A percentile compares a stretch with the other conserved stretches of the same genome.
These are phyloP conservation scores for Lepidocyrtinus sp. DNA, from an alignment of 2,888 invertebrate species.

Conservation along the genomic window DNA sequence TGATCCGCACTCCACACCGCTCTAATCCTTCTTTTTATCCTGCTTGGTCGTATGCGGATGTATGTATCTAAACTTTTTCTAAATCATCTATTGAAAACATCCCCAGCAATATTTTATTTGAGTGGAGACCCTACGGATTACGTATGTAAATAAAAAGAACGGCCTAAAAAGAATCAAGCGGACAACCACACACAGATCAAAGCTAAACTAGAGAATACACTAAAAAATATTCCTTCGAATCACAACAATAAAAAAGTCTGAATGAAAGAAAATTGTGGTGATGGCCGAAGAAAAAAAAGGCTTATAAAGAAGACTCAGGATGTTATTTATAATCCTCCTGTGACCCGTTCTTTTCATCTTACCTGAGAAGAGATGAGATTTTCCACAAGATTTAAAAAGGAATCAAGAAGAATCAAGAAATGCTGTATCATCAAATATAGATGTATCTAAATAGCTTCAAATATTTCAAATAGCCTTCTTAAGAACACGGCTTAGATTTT, in stretches of 20 bases:
- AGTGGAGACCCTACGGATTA: slow-evolving; percentile 54
- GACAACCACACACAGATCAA: slow-evolving; percentile 56
- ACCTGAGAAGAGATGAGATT: slow-evolving; percentile 11
- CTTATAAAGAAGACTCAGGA: neutral
- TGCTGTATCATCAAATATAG: neutral
- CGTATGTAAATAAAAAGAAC: slow-evolving; percentile 58
- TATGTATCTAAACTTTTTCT: slow-evolving; percentile 19
- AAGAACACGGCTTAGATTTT: neutral
- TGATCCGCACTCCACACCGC: slow-evolving; percentile 14
- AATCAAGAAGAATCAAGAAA: too few species aligned
- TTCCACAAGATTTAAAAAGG: neutral
- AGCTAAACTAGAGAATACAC: slow-evolving; percentile 7
- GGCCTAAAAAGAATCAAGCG: slow-evolving; percentile 46
- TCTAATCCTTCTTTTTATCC: slow-evolving; percentile 34
- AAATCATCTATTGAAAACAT: neutral
- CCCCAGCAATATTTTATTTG: slow-evolving; percentile 21
- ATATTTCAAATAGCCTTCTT: neutral
- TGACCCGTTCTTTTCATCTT: slow-evolving; percentile 32
- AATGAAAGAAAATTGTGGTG: slow-evolving; percentile 22
- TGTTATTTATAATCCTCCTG: slow-evolving; percentile 47
- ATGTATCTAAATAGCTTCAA: neutral
- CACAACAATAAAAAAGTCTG: slow-evolving; percentile 22
- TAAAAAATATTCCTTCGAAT: slow-evolving; percentile 37
- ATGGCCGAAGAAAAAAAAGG: slow-evolving; percentile 46
- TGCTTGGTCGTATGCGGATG: neutral